Evolutionary conservation across 2,888 invertebrate genomes (phyloP), one percentile per base, ranked within the genome.

Genomic region (Capitulum mitella): DNA sequence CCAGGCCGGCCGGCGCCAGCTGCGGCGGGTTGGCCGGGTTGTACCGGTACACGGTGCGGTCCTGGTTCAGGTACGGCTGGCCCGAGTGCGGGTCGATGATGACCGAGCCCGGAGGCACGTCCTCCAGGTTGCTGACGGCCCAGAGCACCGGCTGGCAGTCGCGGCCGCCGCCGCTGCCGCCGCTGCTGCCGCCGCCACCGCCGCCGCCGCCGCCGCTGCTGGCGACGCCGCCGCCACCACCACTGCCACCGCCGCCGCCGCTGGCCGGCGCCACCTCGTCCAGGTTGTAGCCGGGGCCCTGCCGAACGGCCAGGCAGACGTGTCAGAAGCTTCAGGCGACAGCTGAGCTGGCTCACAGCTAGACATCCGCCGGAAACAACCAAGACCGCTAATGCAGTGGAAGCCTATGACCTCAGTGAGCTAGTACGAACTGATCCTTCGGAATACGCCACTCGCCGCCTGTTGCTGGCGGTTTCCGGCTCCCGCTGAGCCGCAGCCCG

Each of bases 61-160:
- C 93, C 0, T 91, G 87, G 84, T 93, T 93, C 75, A 90, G 90
- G 77, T 91, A 89, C 0, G 93, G 91, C 78, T 91, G 90, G 14
- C 93, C 92, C 83, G 90, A 90, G 88, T 90, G 89, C 40, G 95
- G 95, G 86, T 96, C 93, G 85, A 97, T 93, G 83, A 96, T 92
- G 83, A 95, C 88, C 83, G 94, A 94, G 80, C 96, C 96, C 79
- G 91, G 89, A 78, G 95, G 95, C 80, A 96, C 94, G 82, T 91
- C 91, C 70, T 92, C 90, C 86, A 94, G 90, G 86, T 93, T 93
- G 51, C 93, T 93, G 78, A 95, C 93, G 78, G 94, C 94, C 94
- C 95, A 96, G 85, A 94, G 91, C 77, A 92, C 89, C 70, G 88
- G 78, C 58, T 80, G 80, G 46, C 80, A 70, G 29, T 80, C 82